These are phyloP conservation scores for Sitophilus oryzae DNA, from an alignment of 1,140 invertebrate species.

Conservation along the genomic window DNA sequence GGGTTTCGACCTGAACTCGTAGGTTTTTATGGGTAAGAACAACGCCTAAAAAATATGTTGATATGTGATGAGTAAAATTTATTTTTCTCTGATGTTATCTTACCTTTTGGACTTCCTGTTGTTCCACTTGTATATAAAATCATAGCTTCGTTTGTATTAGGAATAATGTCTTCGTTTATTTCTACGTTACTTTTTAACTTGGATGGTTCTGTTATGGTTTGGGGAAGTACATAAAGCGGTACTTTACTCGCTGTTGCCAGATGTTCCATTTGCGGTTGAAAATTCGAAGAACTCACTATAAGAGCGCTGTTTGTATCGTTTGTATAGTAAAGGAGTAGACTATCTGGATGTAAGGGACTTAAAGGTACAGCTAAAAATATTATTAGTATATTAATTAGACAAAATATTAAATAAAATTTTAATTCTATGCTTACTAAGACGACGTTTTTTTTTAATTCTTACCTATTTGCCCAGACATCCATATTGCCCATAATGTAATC, in stretches of 20 bases:
- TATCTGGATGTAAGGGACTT: slow-evolving; percentile 55
- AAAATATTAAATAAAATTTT: background rate
- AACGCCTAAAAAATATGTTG: slow-evolving; percentile 53
- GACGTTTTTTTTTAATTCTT: no score
- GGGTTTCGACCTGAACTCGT: slow-evolving; percentile 57
- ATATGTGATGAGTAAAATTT: background rate
- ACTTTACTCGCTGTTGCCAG: slow-evolving; percentile 52
- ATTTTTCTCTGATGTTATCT: background rate
- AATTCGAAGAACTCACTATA: slow-evolving; percentile 61
- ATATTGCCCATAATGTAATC: slow-evolving; percentile 76
- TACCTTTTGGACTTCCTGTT: slow-evolving; percentile 73
- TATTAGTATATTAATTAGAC: background rate
- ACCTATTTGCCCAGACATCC: slow-evolving; percentile 81
- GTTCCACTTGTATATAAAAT: slow-evolving; percentile 87
- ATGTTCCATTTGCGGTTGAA: slow-evolving; percentile 53
- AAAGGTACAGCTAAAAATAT: slow-evolving; percentile 61
- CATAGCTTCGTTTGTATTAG: slow-evolving; percentile 62
- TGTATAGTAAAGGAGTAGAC: slow-evolving; percentile 72
- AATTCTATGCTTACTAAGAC: no score
- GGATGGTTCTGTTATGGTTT: slow-evolving; percentile 47
- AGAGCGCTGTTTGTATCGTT: slow-evolving; percentile 64
- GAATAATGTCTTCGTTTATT: slow-evolving; percentile 47
- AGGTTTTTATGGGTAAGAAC: slow-evolving; percentile 75
- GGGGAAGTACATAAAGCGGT: slow-evolving; percentile 55
- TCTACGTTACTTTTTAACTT: slow-evolving; percentile 38